Evolutionary conservation across 1,140 invertebrate genomes (phyloP), one percentile per base, ranked within the genome.

Genomic region (Dinoponera quadriceps): DNA sequence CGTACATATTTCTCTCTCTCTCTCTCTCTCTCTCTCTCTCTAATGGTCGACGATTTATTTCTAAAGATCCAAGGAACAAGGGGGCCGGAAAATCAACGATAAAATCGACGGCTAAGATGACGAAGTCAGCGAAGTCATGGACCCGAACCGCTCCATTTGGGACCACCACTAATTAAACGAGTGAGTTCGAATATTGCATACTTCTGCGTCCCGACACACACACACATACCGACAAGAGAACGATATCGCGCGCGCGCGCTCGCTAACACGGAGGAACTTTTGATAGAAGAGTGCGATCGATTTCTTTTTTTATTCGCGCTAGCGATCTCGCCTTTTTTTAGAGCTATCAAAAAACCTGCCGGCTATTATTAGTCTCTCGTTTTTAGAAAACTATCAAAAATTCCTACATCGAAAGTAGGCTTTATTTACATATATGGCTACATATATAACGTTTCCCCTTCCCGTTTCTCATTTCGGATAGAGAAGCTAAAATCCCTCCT

Each of bases 371-470:
- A 44, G 38, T 44, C 38, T 80, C 48, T 80, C 25, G 9, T 59
- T 81, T n/a, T 83, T 88, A 88, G 81, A 89, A 89, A 81, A 88
- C 86, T 88, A 88, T 88, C 86, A 88, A 88, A 88, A 89, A 89
- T 88, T 86, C 84, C 84, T 86, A 88, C 68, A 66, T 72, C 55
- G 27, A 75, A 87, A 60, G 84, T 88, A 88, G 87, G 65, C 82
- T 75, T 89, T 91, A 91, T 91, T 54, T 91, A 91, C 88, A 91
- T 83, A 91, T 83, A 89, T 88, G 60, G 84, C 85, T 90, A 88
- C 85, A 86, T 75, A 86, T 75, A 84, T 69, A 68, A 85, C 16
- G 49, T 86, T n/a, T 16, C 11, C 18, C 5, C 22, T 65, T 38
- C 20, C 7, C 38, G 33, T 33, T 33, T 44, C 38, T 44, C 3